phyloP scores from a whole-genome alignment of 2,113 vertebrate genomes.

The Callipepla californica region DNA sequence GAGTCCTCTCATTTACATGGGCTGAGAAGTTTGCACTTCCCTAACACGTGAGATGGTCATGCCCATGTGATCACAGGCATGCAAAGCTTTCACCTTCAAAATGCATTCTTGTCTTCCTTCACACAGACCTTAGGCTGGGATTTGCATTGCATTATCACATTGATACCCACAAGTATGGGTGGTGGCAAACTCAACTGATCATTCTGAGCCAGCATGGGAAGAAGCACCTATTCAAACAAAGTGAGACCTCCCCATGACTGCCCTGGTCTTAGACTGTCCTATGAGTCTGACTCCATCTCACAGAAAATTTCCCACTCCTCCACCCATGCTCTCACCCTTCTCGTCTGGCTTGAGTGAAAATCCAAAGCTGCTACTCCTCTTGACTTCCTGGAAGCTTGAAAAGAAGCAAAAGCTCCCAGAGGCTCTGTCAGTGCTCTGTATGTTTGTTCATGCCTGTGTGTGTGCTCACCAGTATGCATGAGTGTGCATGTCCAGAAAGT shows the following conservation, averaged over 20 bases:
- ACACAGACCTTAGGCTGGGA: not conserved
- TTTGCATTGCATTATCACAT: not conserved
- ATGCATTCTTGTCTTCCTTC: not conserved
- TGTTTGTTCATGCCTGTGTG: not conserved
- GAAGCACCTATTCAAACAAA: not conserved
- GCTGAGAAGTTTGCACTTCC: not conserved
- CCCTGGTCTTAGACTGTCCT: not conserved
- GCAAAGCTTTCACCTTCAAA: not conserved
- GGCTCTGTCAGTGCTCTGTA: not conserved
- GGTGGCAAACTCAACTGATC: not conserved
- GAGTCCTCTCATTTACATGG: not conserved
- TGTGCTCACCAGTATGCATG: not conserved
- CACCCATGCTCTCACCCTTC: not conserved
- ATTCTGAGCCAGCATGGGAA: not conserved
- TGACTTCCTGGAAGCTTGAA: not conserved
- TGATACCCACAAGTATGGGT: not conserved
- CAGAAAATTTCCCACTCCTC: not conserved
- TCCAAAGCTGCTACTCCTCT: not conserved
- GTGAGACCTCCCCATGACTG: not conserved
- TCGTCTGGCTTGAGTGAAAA: not conserved
- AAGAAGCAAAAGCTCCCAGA: not conserved
- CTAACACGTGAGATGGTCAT: not conserved
- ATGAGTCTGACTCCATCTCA: not conserved
- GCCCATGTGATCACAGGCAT: not conserved
- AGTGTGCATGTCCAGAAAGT: not conserved